phyloP scores from a whole-genome alignment of 2,113 vertebrate genomes.

The Plectropomus leopardus region DNA sequence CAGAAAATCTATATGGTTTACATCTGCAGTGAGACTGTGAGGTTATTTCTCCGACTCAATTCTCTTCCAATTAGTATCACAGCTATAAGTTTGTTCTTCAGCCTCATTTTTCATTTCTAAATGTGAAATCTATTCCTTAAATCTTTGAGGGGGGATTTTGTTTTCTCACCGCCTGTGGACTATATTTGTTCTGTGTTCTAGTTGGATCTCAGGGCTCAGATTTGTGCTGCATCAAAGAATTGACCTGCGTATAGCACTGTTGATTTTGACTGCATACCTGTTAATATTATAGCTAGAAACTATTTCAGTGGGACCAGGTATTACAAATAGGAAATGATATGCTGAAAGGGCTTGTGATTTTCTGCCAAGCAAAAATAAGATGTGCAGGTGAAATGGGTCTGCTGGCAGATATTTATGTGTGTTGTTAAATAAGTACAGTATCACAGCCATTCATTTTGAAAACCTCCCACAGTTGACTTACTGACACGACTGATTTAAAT shows the following conservation, averaged over 20 bases:
- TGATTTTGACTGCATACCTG: neutral
- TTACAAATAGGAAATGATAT: constrained; percentile 8
- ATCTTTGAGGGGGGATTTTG: constrained; percentile 65
- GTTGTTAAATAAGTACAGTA: neutral
- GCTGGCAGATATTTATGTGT: constrained; percentile 2
- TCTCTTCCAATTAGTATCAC: constrained; percentile 78
- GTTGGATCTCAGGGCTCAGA: constrained; percentile 38
- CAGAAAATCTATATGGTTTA: constrained; percentile 77
- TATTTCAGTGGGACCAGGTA: neutral
- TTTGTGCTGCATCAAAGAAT: constrained; percentile 40
- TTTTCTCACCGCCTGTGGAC: constrained; percentile 57
- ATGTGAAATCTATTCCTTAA: constrained; percentile 75
- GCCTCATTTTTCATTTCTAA: constrained; percentile 78
- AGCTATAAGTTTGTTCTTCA: constrained; percentile 69
- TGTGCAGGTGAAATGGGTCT: neutral
- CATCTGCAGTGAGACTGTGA: constrained; percentile 60
- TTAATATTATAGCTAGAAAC: constrained; percentile 25
- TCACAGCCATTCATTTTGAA: constrained; percentile 5
- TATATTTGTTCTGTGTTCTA: constrained; percentile 61
- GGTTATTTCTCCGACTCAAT: constrained; percentile 72
- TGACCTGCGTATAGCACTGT: constrained; percentile 21
- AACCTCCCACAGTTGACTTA: too few relatives aligned
- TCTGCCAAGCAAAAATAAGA: neutral
- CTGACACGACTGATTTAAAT: neutral
- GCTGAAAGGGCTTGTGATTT: neutral